Evolutionary conservation across 2,113 vertebrate species (phyloP), one percentile per base, ranked within the genome.

Genomic region (Antechinus flavipes): DNA sequence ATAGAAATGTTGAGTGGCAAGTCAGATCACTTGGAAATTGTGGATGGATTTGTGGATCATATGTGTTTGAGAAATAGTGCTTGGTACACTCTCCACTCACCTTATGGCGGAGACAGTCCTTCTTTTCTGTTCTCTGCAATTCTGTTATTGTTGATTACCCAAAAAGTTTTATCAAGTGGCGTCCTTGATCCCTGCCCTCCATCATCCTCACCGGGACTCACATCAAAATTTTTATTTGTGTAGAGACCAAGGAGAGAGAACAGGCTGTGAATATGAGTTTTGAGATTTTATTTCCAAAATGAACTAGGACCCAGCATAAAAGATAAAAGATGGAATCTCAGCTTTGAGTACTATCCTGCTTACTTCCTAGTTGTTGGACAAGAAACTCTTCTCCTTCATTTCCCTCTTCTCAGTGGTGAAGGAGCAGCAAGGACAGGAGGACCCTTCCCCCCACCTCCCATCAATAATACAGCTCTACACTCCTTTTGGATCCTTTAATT

Each of bases 291-390:
- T 84, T 84, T 84, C 68, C 68, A 84, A 84, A 84, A 84, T 8
- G 68, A 84, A 84, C 19, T 84, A 2, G 68, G 68, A 84, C 68
- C 68, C 68, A 84, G 68, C 16, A 84, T 42, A 84, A 84, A 84
- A 84, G 68, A 84, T 84, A 84, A 84, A 84, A 84, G 68, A 84
- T 84, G 68, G 68, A 84, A 84, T 84, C 68, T 84, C 68, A 42
- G 68, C 5, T 76, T 76, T 76, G 35, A 76, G 61, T n/a, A 35
- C 61, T 76, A n/a, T 16, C 35, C 61, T 35, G 58, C 58, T 68
- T n/a, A 68, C 12, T 76, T 42, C 68, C 68, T 84, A 84, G n/a
- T 84, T 42, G 35, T 76, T 42, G 68, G 68, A 42, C 35, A 84
- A 84, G 68, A 19, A 42, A 16, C 35, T 30, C 27, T 68, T 35